Conservation (phyloP, 2,888 invertebrate species). For the Bruchidius siliquastri region DNA sequence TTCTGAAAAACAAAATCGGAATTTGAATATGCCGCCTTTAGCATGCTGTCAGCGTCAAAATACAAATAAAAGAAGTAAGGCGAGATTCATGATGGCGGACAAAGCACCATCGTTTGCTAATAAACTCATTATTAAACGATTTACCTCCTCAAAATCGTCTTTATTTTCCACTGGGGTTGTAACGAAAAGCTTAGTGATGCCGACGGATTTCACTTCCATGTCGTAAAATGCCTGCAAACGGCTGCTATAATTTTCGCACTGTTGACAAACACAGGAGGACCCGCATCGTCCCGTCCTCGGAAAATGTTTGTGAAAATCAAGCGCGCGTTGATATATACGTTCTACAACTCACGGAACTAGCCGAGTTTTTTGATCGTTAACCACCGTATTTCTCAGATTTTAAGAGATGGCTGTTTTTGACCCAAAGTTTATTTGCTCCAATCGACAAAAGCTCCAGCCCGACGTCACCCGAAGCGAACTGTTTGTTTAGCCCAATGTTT, state of each 20-base stretch:
- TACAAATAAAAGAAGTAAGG: constrained; percentile 43
- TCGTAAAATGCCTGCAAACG: constrained; percentile 33
- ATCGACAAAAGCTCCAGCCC: no score
- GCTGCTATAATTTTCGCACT: constrained; percentile 56
- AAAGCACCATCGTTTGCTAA: constrained; percentile 50
- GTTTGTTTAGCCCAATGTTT: no score
- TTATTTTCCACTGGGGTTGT: constrained; percentile 80
- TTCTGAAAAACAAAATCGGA: constrained; percentile 61
- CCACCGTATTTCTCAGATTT: constrained; percentile 12
- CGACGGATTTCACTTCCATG: constrained; percentile 38
- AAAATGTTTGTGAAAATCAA: constrained; percentile 50
- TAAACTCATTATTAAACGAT: constrained; percentile 47
- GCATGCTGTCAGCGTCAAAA: constrained; percentile 38
- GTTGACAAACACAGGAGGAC: constrained; percentile 54
- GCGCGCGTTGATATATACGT: constrained; percentile 48
- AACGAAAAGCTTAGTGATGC: constrained; percentile 72
- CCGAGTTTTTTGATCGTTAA: constrained; percentile 18
- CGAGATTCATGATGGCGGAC: constrained; percentile 53
- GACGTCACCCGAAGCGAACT: no score
- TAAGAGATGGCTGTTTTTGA: no score
- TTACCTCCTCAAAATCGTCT: constrained; percentile 89
- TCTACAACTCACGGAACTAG: constrained; percentile 17
- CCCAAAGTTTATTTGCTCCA: no score
- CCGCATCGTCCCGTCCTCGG: constrained; percentile 58
- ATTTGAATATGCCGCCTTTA: constrained; percentile 42